Conservation (phyloP, 2,113 vertebrate species). For the Ceyx margarethae region DNA sequence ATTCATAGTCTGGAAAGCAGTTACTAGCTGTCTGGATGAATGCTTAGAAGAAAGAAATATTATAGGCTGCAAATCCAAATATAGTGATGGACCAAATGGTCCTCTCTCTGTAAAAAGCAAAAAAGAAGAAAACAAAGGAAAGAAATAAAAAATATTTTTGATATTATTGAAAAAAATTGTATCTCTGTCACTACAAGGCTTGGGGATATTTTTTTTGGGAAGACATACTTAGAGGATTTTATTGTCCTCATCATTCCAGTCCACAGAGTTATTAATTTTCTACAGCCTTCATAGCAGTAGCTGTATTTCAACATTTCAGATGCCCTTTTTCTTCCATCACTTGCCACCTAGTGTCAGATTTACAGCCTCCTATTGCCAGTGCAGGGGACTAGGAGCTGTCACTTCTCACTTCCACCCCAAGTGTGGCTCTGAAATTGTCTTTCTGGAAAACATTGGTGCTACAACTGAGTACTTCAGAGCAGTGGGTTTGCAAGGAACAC, state of each 20-base stretch:
- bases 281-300: background rate
- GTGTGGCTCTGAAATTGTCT: background rate
- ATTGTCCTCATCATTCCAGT: background rate
- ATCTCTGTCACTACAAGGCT: background rate
- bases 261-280: background rate
- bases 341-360: background rate
- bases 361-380: background rate
- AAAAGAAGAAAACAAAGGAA: background rate
- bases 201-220: background rate
- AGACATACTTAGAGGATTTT: background rate
- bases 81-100: background rate
- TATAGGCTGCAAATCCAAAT: background rate
- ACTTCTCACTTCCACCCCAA: background rate
- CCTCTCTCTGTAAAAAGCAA: background rate
- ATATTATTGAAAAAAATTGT: background rate
- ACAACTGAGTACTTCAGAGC: background rate
- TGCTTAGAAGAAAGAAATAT: background rate
- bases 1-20: background rate
- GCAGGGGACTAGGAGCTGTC: background rate
- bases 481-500: background rate
- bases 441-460: background rate
- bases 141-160: background rate
- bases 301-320: background rate
- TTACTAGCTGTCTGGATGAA: background rate
- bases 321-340: background rate